Evolutionary conservation across 2,113 vertebrate species (phyloP), one percentile per base, ranked within the genome.

Genomic region (Colistium nudipinnis): DNA sequence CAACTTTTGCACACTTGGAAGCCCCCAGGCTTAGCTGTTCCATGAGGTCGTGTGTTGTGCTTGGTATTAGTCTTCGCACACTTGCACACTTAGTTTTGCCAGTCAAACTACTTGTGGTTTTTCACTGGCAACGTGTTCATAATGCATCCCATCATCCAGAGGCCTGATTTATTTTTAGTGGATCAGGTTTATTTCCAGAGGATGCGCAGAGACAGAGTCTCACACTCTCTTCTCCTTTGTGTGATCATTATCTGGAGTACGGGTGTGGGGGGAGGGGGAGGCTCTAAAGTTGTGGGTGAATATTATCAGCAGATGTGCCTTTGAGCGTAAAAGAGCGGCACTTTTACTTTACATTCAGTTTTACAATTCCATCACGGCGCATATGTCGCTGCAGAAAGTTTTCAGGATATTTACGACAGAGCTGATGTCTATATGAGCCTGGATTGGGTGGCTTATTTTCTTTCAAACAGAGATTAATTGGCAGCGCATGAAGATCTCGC

Each of bases 261-360:
- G 19, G 63, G 61, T 49, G 52, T 52, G 30, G 47, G 62, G 59
- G 28, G 8, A 28, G 41, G 70, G 33, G 14, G 75, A 52, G 56
- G 62, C 6, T 10, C 2, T 14, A 22, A 16, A 54, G 64, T 49
- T 60, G 47, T 49, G 71, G 44, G 43, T 78, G 64, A 84, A 80
- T 79, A 87, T 86, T 74, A 79, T 80, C 80, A 86, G 77, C 89
- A 91, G 83, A 88, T 90, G 88, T 85, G 63, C 65, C 70, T 88
- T 70, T 79, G 62, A 83, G 85, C 76, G 87, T 80, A 33, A 85
- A 83, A 84, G 65, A 41, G 62, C 22, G 52, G 74, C 70, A 70
- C 72, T n/a, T 81, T 80, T 68, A 64, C 60, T 82, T 84, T 61
- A 81, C 55, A 70, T 68, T 74, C 8, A 8, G 35, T 51, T 59